Evolutionary conservation across 37 sponge, comb jelly and placozoan genomes (phyloP).

Genomic region (Mnemiopsis leidyi): DNA sequence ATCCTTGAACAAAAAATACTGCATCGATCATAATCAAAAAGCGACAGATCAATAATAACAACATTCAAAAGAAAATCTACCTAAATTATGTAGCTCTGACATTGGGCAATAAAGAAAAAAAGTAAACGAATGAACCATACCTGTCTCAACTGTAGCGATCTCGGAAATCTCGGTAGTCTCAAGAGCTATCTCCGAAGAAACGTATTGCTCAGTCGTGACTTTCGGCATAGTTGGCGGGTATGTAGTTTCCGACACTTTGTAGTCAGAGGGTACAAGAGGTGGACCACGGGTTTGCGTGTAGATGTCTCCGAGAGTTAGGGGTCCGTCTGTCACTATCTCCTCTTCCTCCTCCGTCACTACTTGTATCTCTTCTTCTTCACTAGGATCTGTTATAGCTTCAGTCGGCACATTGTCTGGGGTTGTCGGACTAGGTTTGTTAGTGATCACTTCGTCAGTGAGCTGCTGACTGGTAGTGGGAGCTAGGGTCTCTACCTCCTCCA

Average conservation of each 20-base stretch:
- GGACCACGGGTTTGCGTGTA: neutral
- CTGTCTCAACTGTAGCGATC: neutral
- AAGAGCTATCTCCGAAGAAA: neutral
- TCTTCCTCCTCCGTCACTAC: neutral
- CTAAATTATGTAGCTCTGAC: no score
- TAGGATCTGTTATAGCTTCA: neutral
- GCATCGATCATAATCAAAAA: no score
- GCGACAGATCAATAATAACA: no score
- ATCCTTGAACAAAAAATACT: no score
- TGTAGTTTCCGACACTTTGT: neutral
- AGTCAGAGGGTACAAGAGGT: neutral
- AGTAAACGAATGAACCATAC: no score
- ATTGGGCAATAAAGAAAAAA: no score
- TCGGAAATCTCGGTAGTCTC: neutral
- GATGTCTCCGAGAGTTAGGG: neutral
- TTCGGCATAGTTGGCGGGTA: neutral
- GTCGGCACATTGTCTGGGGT: neutral
- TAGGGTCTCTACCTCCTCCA: neutral
- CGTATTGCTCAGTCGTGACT: neutral
- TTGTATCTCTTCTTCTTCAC: neutral
- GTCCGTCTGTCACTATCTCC: neutral
- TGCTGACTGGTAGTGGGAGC: neutral
- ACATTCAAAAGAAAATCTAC: no score
- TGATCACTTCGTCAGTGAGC: neutral
- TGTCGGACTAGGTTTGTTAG: neutral